Percentiles rank a stretch among this genome's conserved stretches.
phyloP scores from a whole-genome alignment of 2,797 vertebrate genomes.

The Babyrousa celebensis region DNA sequence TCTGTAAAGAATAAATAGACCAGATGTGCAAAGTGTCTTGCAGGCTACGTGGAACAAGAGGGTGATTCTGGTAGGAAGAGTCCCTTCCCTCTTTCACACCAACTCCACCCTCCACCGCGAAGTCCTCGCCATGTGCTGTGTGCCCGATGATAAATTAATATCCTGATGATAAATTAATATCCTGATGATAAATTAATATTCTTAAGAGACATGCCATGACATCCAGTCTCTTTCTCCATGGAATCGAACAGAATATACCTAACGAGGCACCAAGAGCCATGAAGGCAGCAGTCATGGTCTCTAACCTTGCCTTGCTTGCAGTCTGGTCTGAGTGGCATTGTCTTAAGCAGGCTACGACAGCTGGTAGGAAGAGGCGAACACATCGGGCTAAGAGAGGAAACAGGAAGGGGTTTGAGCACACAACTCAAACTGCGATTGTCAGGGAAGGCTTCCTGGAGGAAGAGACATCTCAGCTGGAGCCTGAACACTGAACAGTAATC shows the following conservation, averaged over 20 bases:
- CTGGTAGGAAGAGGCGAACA: background rate
- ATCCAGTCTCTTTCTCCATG: background rate
- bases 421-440: background rate
- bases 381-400: background rate
- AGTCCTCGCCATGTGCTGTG: background rate
- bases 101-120: background rate
- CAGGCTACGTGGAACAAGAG: background rate
- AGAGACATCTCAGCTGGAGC: background rate
- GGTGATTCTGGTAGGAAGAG: background rate
- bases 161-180: background rate
- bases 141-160: slow-evolving; percentile 9
- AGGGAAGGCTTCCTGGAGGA: background rate
- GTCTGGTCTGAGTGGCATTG: background rate
- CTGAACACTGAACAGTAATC: background rate
- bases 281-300: background rate
- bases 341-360: background rate
- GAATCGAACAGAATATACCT: background rate
- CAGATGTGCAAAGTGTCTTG: background rate
- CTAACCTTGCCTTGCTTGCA: background rate
- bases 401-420: background rate
- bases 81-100: background rate
- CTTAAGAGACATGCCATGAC: background rate
- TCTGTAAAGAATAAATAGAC: slow-evolving; percentile 1
- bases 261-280: background rate
- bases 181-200: slow-evolving; percentile 8